phyloP scores from a whole-genome alignment of 2,797 vertebrate species.

The Fistularia tabacaria region DNA sequence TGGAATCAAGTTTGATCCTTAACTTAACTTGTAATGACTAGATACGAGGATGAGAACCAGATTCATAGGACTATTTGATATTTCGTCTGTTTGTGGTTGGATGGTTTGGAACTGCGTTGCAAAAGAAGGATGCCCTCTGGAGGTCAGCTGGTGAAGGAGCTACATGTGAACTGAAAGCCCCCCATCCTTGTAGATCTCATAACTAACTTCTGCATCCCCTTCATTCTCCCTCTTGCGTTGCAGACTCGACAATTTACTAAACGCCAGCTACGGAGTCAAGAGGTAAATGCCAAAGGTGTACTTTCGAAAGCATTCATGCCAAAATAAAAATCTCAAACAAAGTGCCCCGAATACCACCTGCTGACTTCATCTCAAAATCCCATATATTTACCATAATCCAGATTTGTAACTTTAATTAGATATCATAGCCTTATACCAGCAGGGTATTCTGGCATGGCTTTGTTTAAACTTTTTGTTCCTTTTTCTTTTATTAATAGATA shows the following conservation, averaged over 20 bases:
- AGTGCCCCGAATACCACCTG: constrained; percentile 81
- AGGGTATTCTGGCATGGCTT: constrained; percentile 84
- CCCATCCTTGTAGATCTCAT: constrained; percentile 74
- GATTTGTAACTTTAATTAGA: constrained; percentile 34
- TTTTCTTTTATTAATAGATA: constrained; percentile 72
- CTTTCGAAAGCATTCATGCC: constrained; percentile 82
- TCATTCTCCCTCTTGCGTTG: constrained; percentile 85
- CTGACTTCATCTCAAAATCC: constrained; percentile 69
- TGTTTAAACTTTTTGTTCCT: constrained; percentile 79
- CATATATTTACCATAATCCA: constrained; percentile 51
- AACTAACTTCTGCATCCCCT: constrained; percentile 85
- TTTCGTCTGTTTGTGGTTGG: constrained; percentile 54
- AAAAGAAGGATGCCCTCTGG: constrained; percentile 73
- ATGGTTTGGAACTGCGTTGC: constrained; percentile 51
- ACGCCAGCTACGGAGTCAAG: constrained; percentile 97
- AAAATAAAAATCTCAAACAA: constrained; percentile 78
- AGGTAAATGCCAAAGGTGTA: constrained; percentile 89
- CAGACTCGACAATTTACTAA: constrained; percentile 99
- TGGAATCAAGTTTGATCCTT: constrained; percentile 14
- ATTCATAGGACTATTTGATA: constrained; percentile 50
- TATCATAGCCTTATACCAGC: constrained; percentile 52
- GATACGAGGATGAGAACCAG: constrained; percentile 17
- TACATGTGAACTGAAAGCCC: constrained; percentile 76
- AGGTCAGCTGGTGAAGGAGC: constrained; percentile 71
- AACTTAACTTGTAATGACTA: neutral